Evolutionary conservation across 2,888 invertebrate species (phyloP), one percentile per base, ranked within the genome.

Genomic region (Drosophila kuntzei): DNA sequence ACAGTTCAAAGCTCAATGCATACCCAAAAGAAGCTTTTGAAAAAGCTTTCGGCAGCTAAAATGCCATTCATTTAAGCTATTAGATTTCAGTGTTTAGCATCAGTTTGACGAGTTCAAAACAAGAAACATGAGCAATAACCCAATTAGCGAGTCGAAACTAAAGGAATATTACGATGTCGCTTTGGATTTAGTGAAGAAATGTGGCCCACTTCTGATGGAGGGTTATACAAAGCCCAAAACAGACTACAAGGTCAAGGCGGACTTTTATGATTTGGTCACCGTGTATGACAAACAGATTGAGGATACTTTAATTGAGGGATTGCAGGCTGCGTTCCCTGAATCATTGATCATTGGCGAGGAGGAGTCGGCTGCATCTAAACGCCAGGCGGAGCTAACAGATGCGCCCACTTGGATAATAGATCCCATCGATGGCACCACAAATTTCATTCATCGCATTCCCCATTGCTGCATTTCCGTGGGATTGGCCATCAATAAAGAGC

Each of bases 341-440:
- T 95, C 95, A 82, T 94, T 94, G 90, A 96, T 97, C 88, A 96
- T 98, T 73, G 97, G 96, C 3, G 97, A 98, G 91, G 97, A 97
- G 90, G 90, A 91, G 47, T 89, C 90, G 3, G 89, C 91, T 0
- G 93, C 90, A 0, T 76, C 63, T 9, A 87, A 90, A 22, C 79
- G 84, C 0, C 91, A 91, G 3, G 75, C 87, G 0, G 83, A 77
- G 16, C 92, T 96, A 75, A 96, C 96, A 0, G 94, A 96, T 89
- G 94, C 94, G 11, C 97, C 97, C 18, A 98, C 97, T 0, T 97
- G 96, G 96, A 95, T 97, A 57, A 95, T 97, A 69, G 96, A 98
- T 92, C 97, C 97, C 5, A 96, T 98, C 54, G 97, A 98, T 93
- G 97, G 97, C 27, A 98, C 97, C 3, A 94, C 95, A 47, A 98